A percentile compares a stretch with the other conserved stretches of the same genome.
phyloP scores from a whole-genome alignment of 2,888 invertebrate genomes.

The Anaspis maculata region DNA sequence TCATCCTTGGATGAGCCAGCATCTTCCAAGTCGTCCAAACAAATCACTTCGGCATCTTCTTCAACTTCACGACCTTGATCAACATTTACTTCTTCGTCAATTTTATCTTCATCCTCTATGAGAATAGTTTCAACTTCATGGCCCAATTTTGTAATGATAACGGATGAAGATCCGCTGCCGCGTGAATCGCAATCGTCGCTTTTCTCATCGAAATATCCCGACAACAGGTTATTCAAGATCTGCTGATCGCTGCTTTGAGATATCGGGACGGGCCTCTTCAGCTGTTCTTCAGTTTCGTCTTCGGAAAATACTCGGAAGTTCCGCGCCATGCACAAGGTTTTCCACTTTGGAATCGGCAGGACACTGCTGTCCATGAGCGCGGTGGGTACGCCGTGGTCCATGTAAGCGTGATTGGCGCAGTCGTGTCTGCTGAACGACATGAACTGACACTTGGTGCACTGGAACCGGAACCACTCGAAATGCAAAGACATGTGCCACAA shows the following conservation, averaged over 20 bases:
- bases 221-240: constrained; percentile 1
- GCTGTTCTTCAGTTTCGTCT: constrained; percentile 7
- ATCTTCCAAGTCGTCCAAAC: constrained; percentile 8
- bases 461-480: constrained; percentile 64
- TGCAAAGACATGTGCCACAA: constrained; percentile 58
- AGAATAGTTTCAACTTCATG: background rate
- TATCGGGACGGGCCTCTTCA: background rate
- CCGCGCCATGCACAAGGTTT: constrained; percentile 28
- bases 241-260: background rate
- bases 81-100: background rate
- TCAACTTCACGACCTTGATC: constrained; percentile 4
- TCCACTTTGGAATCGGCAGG: constrained; percentile 31
- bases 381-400: constrained; percentile 53
- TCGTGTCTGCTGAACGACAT: constrained; percentile 58
- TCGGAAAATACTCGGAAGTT: constrained; percentile 22
- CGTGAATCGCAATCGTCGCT: no score
- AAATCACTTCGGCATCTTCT: constrained; percentile 3
- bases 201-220: constrained; percentile 2
- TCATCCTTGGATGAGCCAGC: background rate
- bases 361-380: constrained; percentile 37
- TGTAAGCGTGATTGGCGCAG: constrained; percentile 56
- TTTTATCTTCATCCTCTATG: background rate
- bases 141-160: background rate
- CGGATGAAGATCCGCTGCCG: no score
- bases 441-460: constrained; percentile 66